phyloP scores from a whole-genome alignment of 30 jellyfish, hydroid and myxozoan species.

The Aurelia aurita complex sp. Pacific region DNA sequence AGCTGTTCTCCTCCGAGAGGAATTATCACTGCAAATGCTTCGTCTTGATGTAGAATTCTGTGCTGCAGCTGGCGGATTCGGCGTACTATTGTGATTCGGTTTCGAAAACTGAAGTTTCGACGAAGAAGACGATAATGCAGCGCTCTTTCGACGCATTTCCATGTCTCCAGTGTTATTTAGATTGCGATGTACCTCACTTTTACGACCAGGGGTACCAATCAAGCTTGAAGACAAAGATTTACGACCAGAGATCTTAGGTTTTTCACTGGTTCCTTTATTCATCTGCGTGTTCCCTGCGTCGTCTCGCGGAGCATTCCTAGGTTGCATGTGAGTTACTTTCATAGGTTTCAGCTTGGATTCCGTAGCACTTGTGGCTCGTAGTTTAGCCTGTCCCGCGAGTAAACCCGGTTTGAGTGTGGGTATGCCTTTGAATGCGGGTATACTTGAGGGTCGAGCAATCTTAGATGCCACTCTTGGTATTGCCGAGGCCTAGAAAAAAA shows the following conservation, averaged over 20 bases:
- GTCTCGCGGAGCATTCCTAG: slow-evolving; percentile 5
- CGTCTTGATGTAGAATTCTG: slow-evolving; percentile 22
- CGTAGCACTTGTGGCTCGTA: slow-evolving; percentile 20
- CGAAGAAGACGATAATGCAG: slow-evolving; percentile 25
- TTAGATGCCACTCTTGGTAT: slow-evolving; percentile 50
- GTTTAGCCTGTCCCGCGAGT: slow-evolving; percentile 38
- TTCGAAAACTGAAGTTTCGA: slow-evolving; percentile 34
- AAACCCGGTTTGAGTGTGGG: slow-evolving; percentile 57
- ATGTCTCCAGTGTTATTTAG: slow-evolving; percentile 19
- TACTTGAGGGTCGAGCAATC: slow-evolving; percentile 40
- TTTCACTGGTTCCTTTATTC: not conserved
- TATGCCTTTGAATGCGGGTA: slow-evolving; percentile 43
- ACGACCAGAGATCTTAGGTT: not conserved
- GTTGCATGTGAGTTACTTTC: slow-evolving; percentile 39
- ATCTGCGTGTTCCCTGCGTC: not conserved
- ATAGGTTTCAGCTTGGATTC: slow-evolving; percentile 64
- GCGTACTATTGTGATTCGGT: slow-evolving; percentile 69
- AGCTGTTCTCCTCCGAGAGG: slow-evolving; percentile 5
- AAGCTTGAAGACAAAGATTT: not conserved
- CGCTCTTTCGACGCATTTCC: slow-evolving; percentile 24
- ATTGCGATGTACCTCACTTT: slow-evolving; percentile 7
- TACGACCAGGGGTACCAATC: slow-evolving; percentile 22
- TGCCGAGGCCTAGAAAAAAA: slow-evolving; percentile 8
- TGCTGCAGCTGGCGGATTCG: slow-evolving; percentile 16
- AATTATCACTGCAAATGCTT: slow-evolving; percentile 12